phyloP scores from a whole-genome alignment of 2,888 invertebrate genomes.

The Saturnia pavonia region DNA sequence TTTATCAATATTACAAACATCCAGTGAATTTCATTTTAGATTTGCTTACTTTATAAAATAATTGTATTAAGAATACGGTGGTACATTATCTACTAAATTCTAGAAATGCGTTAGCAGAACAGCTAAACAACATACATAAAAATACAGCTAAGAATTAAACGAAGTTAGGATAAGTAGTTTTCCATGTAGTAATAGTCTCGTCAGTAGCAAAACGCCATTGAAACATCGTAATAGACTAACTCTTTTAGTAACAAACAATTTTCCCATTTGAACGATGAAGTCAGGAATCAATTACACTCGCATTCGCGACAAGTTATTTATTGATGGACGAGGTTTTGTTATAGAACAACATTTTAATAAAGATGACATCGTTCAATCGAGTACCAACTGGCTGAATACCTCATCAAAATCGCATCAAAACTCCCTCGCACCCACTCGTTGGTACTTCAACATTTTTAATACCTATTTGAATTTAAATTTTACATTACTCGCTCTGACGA shows the following conservation, averaged over 20 bases:
- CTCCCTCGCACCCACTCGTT: slow-evolving; percentile 55
- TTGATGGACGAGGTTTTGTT: slow-evolving; percentile 50
- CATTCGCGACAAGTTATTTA: slow-evolving; percentile 59
- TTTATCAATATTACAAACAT: too few species aligned
- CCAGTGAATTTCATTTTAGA: neutral
- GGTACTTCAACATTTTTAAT: slow-evolving; percentile 63
- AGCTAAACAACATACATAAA: slow-evolving; percentile 61
- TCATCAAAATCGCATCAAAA: slow-evolving; percentile 74
- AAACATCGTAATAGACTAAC: slow-evolving; percentile 45
- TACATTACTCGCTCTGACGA: slow-evolving; percentile 53
- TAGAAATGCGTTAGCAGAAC: slow-evolving; percentile 41
- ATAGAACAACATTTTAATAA: slow-evolving; percentile 60
- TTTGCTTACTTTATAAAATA: neutral
- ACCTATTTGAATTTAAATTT: slow-evolving; percentile 69
- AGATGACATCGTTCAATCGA: slow-evolving; percentile 49
- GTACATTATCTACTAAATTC: neutral
- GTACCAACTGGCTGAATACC: slow-evolving; percentile 42
- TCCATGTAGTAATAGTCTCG: slow-evolving; percentile 67
- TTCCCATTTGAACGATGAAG: slow-evolving; percentile 31
- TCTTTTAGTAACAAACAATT: slow-evolving; percentile 37
- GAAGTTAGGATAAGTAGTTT: slow-evolving; percentile 77
- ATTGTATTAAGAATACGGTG: neutral
- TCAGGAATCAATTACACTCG: slow-evolving; percentile 51
- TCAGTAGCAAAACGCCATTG: slow-evolving; percentile 47
- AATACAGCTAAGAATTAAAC: slow-evolving; percentile 73